Evolutionary conservation across 2,113 vertebrate genomes (phyloP), one percentile per base, ranked within the genome.

Genomic region (Oncorhynchus nerka): DNA sequence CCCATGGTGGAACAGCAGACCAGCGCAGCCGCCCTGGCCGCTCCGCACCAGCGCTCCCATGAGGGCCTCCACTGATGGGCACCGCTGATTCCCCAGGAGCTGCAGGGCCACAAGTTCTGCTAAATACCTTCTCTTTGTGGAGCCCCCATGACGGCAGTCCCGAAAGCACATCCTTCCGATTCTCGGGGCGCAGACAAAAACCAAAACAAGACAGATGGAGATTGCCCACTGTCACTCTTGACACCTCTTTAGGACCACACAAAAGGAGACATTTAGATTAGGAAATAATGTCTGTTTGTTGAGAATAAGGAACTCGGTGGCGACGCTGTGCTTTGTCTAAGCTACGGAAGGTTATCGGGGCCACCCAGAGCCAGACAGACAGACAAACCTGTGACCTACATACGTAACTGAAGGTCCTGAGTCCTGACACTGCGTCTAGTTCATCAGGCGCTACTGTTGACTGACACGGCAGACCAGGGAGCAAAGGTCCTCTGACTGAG

Each of bases 21-120:
- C 62, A 24, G 30, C 51, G n/a, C 45, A 55, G 75, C 9, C 79
- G 64, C 74, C 59, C 79, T 68, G 64, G 75, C 8, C 81, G 64
- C 75, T 55, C 79, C 71, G 64, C 32, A 80, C 74, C 85, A 81
- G 65, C 79, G 74, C 32, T 0, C 76, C 71, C 84, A 87, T 91
- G 39, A 69, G 81, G 82, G 81, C 76, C 85, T 81, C 78, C 32
- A 88, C 71, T 79, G 79, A 78, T 62, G 49, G 39, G 65, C 7
- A 20, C 5, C 8, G 81, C 86, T 71, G 75, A 76, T 73, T 62
- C n/a, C 59, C 19, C 68, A 76, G 72, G 5, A 72, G 66, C 64
- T 66, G 66, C 39, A 73, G 61, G 26, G 76, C 84, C 30, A 83
- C 78, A 74, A 77, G 68, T 70, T 84, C 79, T 73, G 70, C 82